Base-by-base conservation (phyloP, 2,113 vertebrate genomes). In the Atherinomorus stipes region DNA sequence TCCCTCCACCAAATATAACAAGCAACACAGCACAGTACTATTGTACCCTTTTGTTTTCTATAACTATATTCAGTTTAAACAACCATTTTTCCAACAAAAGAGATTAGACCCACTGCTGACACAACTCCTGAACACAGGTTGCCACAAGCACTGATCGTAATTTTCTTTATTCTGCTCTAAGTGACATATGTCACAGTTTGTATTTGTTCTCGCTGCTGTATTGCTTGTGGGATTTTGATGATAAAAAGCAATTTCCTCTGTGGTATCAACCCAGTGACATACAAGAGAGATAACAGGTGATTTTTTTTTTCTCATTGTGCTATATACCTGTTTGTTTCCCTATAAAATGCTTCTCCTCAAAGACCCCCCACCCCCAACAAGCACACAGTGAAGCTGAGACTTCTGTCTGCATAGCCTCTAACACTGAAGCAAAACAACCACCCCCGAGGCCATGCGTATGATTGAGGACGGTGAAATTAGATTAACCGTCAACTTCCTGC, bases 401-500 rank as follows among this genome's bases (percentile, higher is more conserved):
- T 49, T 68, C 49, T 42, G 64, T 89, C 76, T 37, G 37, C 74
- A 54, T 51, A n/a, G 66, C 64, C 71, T 83, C 80, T 21, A 60
- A 91, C 80, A 78, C 74, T 0, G 22, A 75, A 57, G 64, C 40
- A 62, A 69, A 83, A 62, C 71, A 51, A 65, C 56, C 9, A 34
- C 72, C 81, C 79, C 61, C 1, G 63, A 80, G 84, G 73, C 78
- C 62, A 3, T 0, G 49, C 8, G 47, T 74, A 81, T 58, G 80
- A 84, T 73, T 60, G 75, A 61, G 70, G 58, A 68, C 0, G 51
- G 58, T 62, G 79, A 79, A 90, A 91, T 89, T 88, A 88, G 84
- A 88, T 90, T 86, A 80, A 70, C 68, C 49, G 76, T 79, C 81
- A 91, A 60, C 66, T 75, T 83, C 81, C 90, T 1, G 56, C 87